A percentile compares a stretch with the other conserved stretches of the same genome.
These are phyloP conservation scores for Clusia tigrina DNA, from an alignment of 2,888 invertebrate genomes.

Conservation along the genomic window DNA sequence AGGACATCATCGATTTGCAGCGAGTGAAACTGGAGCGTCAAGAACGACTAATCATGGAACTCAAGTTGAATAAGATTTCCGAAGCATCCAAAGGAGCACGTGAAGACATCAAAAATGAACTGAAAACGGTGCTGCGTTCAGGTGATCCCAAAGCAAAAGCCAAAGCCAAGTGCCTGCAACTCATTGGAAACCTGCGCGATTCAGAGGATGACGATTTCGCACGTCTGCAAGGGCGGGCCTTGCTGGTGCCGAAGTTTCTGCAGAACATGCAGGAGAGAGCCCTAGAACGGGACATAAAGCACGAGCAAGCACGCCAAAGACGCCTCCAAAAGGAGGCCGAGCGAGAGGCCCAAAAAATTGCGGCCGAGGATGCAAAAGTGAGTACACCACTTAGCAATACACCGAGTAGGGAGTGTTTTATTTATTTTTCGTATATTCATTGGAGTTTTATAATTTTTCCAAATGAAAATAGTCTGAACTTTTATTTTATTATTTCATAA, in stretches of 20 bases:
- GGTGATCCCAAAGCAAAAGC: conserved; percentile 68
- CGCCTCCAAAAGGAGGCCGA: conserved; percentile 60
- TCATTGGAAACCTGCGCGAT: conserved; percentile 59
- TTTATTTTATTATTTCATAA: no score
- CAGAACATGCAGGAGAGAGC: conserved; percentile 79
- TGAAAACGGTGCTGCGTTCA: conserved; percentile 68
- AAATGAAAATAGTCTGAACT: conserved; percentile 2
- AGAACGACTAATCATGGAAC: conserved; percentile 75
- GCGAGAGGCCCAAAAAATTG: conserved; percentile 62
- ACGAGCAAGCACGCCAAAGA: conserved; percentile 62
- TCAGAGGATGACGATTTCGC: conserved; percentile 56
- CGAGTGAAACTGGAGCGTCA: conserved; percentile 76
- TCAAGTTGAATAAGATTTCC: conserved; percentile 74
- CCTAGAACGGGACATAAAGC: conserved; percentile 68
- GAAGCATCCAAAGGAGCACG: conserved; percentile 72
- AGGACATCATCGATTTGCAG: conserved; percentile 76
- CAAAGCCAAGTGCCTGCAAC: conserved; percentile 64
- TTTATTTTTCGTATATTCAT: no score
- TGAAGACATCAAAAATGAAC: conserved; percentile 68
- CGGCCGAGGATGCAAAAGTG: conserved; percentile 64
- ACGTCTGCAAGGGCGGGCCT: conserved; percentile 56
- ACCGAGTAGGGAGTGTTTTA: neutral
- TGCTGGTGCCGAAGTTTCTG: conserved; percentile 72
- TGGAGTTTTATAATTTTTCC: neutral
- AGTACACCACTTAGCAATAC: neutral